phyloP scores from a whole-genome alignment of 2,113 vertebrate species.

The Xenopus laevis region DNA sequence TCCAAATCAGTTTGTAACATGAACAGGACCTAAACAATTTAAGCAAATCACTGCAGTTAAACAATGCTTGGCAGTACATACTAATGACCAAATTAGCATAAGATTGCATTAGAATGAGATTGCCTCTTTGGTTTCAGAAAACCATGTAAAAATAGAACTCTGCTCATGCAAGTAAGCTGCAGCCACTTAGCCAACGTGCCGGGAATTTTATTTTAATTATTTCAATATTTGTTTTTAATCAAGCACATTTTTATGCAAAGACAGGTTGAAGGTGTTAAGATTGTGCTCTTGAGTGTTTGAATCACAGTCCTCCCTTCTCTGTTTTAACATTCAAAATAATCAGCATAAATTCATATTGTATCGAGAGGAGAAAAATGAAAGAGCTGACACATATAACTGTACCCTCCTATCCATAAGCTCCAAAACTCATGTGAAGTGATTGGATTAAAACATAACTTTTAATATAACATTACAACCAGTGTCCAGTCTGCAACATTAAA shows the following conservation, averaged over 20 bases:
- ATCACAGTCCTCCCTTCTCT: slow-evolving; percentile 7
- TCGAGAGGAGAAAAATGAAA: no score
- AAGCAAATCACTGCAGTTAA: slow-evolving; percentile 27
- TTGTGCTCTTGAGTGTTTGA: no score
- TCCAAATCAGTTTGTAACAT: slow-evolving; percentile 30
- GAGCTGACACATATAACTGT: no score
- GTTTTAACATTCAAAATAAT: slow-evolving; percentile 4
- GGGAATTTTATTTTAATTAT: slow-evolving; percentile 41
- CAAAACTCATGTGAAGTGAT: no score
- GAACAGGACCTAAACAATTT: slow-evolving; percentile 33
- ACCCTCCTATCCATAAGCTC: no score
- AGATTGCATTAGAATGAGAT: no score
- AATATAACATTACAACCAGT: no score
- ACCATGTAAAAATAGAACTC: slow-evolving; percentile 27
- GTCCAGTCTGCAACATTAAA: no score
- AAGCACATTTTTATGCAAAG: slow-evolving; percentile 33
- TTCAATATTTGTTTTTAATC: slow-evolving; percentile 40
- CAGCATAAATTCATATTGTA: slow-evolving; percentile 1
- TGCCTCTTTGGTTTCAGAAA: slow-evolving; percentile 34
- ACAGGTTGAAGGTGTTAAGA: slow-evolving; percentile 20
- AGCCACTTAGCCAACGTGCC: slow-evolving; percentile 21
- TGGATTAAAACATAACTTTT: no score
- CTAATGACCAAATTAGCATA: slow-evolving; percentile 42
- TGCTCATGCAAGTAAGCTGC: slow-evolving; percentile 19
- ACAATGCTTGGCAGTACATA: slow-evolving; percentile 41